phyloP scores from a whole-genome alignment of 2,113 vertebrate genomes.

The Physeter macrocephalus region DNA sequence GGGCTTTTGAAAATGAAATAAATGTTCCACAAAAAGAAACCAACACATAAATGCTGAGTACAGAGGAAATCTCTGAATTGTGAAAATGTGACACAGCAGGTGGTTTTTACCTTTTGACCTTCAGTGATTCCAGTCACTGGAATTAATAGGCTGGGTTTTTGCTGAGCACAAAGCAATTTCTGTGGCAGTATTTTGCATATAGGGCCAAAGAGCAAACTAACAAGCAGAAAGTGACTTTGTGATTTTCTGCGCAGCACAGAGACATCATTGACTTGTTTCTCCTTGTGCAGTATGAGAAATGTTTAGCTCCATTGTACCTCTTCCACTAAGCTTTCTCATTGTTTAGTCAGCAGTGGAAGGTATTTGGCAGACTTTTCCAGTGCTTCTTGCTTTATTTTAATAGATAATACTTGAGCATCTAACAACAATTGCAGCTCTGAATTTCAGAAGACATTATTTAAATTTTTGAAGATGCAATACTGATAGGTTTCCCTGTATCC shows the following conservation, averaged over 20 bases:
- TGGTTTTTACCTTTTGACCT: constrained; percentile 42
- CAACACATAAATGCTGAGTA: constrained; percentile 31
- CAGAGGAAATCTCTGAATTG: constrained; percentile 43
- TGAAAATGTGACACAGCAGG: constrained; percentile 52
- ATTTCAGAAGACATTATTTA: not conserved
- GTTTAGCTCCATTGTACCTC: constrained; percentile 5
- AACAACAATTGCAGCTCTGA: not conserved
- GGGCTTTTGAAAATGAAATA: constrained; percentile 1
- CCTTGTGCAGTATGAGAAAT: not conserved
- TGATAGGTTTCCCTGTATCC: not conserved
- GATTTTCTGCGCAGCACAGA: constrained; percentile 50
- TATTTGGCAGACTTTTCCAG: not conserved
- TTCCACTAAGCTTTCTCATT: not conserved
- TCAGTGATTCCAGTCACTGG: not conserved
- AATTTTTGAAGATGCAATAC: not conserved
- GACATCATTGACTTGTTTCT: constrained; percentile 42
- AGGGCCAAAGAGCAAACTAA: constrained; percentile 52
- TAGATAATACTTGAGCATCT: not conserved
- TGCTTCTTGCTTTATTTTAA: not conserved
- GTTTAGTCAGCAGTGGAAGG: not conserved
- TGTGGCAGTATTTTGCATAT: constrained; percentile 34
- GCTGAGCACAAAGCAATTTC: constrained; percentile 68
- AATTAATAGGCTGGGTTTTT: constrained; percentile 58
- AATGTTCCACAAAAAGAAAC: not conserved
- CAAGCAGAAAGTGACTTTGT: constrained; percentile 55